Base-by-base conservation (phyloP, 1,140 invertebrate species). In the Zaprionus inermis region DNA sequence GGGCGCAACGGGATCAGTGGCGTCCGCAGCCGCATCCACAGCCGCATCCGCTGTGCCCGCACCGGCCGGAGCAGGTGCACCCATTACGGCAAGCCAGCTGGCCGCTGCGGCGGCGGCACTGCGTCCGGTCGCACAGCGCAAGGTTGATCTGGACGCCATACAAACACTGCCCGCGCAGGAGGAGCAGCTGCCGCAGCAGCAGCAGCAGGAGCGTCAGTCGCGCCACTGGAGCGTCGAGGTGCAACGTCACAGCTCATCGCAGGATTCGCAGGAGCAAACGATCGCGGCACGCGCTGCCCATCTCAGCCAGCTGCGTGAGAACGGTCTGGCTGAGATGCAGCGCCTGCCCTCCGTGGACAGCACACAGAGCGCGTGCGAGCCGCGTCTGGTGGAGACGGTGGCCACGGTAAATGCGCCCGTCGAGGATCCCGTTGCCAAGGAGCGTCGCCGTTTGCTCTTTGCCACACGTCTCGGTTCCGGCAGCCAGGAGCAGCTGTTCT, bases 401-500 rank as follows among this genome's bases (percentile, higher is more conserved):
- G 80, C 85, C 68, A 90, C 77, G 1, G 81, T 84, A n/a, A 78
- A 84, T 66, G 80, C 73, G 0, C 76, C 71, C 0, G 9, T 65
- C 7, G 81, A 83, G 55, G 79, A 78, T 58, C 67, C 86, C 0
- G 75, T 73, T 0, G 79, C 90, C 44, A 92, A 88, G 60, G 92
- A 92, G 61, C 92, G 92, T 20, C 75, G 92, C 4, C 86, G 92
- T 38, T 67, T 93, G 52, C 83, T 93, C 54, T 93, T 93, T 55
- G 91, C 92, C 64, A 93, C 93, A 5, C 92, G 92, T 6, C 59
- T 93, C 9, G 93, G 93, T 2, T 91, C 90, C 2, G 92, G 92
- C 51, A 93, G 92, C 55, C 92, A 93, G 76, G 93, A 93, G 66
- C 93, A 93, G 81, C 64, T 93, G 10, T 93, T 93, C 76, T 90